A percentile compares a stretch with the other conserved stretches of the same genome.
These are phyloP conservation scores for Cryptus armator DNA, from an alignment of 2,888 invertebrate species.

Conservation along the genomic window DNA sequence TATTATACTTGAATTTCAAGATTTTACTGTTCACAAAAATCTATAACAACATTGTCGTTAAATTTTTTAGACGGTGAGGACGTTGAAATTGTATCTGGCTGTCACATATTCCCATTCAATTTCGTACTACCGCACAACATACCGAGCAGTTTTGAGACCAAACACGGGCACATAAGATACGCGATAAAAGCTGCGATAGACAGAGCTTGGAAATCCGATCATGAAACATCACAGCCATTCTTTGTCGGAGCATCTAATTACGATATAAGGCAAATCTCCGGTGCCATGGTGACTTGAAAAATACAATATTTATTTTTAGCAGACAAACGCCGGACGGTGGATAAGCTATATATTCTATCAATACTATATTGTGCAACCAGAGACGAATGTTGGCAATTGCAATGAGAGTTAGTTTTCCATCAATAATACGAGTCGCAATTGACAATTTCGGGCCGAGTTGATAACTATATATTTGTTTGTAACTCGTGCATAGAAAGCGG, in stretches of 20 bases:
- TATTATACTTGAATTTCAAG: no score
- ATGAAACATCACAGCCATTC: slow-evolving; percentile 91
- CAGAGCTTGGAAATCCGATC: slow-evolving; percentile 93
- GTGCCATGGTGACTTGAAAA: not conserved
- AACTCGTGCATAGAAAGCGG: no score
- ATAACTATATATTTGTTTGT: no score
- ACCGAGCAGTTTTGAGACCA: slow-evolving; percentile 91
- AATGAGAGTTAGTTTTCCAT: no score
- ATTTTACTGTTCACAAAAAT: no score
- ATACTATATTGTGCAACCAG: no score
- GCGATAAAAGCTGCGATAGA: slow-evolving; percentile 91
- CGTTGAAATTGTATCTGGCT: slow-evolving; percentile 89
- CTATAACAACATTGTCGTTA: no score
- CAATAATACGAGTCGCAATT: no score
- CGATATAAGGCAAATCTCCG: slow-evolving; percentile 89
- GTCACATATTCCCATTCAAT: slow-evolving; percentile 91
- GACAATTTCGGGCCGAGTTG: no score
- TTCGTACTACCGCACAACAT: slow-evolving; percentile 90
- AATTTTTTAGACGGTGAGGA: slow-evolving; percentile 86
- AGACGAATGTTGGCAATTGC: no score
- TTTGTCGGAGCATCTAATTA: slow-evolving; percentile 90
- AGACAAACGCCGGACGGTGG: no score
- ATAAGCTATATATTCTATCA: no score
- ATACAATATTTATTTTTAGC: not conserved
- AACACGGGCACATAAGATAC: slow-evolving; percentile 91